phyloP scores from a whole-genome alignment of 2,113 vertebrate genomes.

The Phycodurus eques region DNA sequence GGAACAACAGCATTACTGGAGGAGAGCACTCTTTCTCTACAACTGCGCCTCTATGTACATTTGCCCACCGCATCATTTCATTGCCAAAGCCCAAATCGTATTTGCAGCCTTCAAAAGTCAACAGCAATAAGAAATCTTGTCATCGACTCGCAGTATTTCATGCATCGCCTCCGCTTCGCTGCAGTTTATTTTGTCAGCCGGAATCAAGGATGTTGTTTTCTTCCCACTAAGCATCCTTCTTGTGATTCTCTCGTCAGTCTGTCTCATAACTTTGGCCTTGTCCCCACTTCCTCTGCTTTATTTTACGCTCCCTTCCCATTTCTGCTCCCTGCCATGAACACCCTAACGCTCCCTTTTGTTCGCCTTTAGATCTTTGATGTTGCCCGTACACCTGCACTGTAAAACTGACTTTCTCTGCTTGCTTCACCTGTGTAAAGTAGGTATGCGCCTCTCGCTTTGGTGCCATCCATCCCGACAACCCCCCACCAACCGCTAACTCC shows the following conservation, averaged over 20 bases:
- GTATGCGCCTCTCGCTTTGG: constrained; percentile 24
- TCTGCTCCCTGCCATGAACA: constrained; percentile 16
- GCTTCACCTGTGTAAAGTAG: constrained; percentile 22
- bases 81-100: constrained; percentile 33
- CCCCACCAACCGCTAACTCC: background rate
- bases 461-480: background rate
- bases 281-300: constrained; percentile 39
- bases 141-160: constrained; percentile 25
- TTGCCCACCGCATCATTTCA: constrained; percentile 23
- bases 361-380: constrained; percentile 59
- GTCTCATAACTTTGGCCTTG: constrained; percentile 37
- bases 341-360: constrained; percentile 52
- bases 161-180: constrained; percentile 15
- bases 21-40: background rate
- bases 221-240: constrained; percentile 28
- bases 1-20: constrained; percentile 13
- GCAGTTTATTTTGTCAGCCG: constrained; percentile 25
- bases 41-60: constrained; percentile 6
- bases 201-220: constrained; percentile 13
- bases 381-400: constrained; percentile 30
- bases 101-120: constrained; percentile 48
- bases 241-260: constrained; percentile 15
- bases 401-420: constrained; percentile 52
- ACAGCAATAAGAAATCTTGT: constrained; percentile 34
- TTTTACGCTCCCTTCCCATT: background rate